A percentile compares a stretch with the other conserved stretches of the same genome.
These are phyloP conservation scores for Spodoptera picta DNA, from an alignment of 2,888 invertebrate species.

Conservation along the genomic window DNA sequence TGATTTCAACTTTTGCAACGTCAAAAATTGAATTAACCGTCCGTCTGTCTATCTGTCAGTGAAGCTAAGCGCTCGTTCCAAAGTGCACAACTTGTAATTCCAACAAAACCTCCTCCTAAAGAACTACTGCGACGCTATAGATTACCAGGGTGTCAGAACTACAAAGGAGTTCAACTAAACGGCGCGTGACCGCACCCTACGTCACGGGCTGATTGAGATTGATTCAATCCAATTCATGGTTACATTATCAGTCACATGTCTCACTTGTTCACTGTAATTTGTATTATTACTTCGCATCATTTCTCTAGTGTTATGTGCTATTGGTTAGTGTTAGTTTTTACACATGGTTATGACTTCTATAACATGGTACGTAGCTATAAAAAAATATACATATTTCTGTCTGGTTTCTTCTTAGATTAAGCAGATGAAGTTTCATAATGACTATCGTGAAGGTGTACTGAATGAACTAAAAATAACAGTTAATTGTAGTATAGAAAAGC, in stretches of 20 bases:
- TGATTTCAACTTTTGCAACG: too few species aligned
- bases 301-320: slow-evolving; percentile 6
- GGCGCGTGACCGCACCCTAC: slow-evolving; percentile 27
- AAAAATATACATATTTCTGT: background rate
- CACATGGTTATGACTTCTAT: too few species aligned
- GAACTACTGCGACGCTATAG: background rate
- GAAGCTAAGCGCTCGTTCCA: too few species aligned
- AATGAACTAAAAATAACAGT: too few species aligned
- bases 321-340: background rate
- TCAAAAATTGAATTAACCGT: too few species aligned
- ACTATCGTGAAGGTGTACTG: too few species aligned
- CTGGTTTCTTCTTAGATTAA: too few species aligned
- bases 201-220: slow-evolving; percentile 53
- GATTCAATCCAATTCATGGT: slow-evolving; percentile 50
- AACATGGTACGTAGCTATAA: too few species aligned
- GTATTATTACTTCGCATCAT: slow-evolving; percentile 28
- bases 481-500: too few species aligned
- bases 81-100: too few species aligned
- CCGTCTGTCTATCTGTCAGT: too few species aligned
- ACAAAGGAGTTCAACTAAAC: slow-evolving; percentile 32
- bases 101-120: background rate
- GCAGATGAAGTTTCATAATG: too few species aligned
- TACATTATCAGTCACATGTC: slow-evolving; percentile 46
- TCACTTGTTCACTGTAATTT: slow-evolving; percentile 22
- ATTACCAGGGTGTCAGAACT: slow-evolving; percentile 32